Evolutionary conservation across 2,888 invertebrate genomes (phyloP), one percentile per base, ranked within the genome.

Genomic region (Plebejus anna): DNA sequence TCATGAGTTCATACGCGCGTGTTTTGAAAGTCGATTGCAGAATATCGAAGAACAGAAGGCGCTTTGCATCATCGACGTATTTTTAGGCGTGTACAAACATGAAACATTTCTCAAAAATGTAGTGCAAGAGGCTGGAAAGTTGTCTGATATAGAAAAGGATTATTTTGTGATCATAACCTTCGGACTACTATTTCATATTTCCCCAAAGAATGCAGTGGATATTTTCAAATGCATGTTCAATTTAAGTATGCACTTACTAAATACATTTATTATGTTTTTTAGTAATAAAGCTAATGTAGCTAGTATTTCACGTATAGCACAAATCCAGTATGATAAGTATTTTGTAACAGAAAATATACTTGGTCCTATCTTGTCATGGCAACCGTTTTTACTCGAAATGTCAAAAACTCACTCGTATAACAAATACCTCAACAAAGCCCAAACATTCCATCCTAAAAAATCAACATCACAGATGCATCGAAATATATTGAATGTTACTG

Each of bases 281-380:
- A 86, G 88, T 55, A 89, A 90, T 76, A 90, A 94, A 81, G 91
- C 94, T 82, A 88, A 90, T 75, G 83, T 95, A 73, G 84, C 89
- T 59, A 87, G 85, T 61, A 88, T 94, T 79, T 89, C 94, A 16
- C 89, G 93, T 85, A 85, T 90, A 78, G 94, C 94, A 51, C 91
- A 94, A 81, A 80, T 83, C 70, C 82, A 87, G 80, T 95, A 94
- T 81, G 95, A 95, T 78, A 90, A 91, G 70, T 88, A 85, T 51
- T 95, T 91, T 80, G 89, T 94, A 36, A 87, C 94, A 4, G 88
- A 94, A 61, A 90, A 91, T 79, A 92, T 95, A 73, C 87, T 95
- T 36, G 83, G 84, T 66, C 94, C 95, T 1, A 84, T 95, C 47
- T 86, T 94, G 81, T 83, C 85, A 61, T 93, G 92, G 93, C 92